These are phyloP conservation scores for Periophthalmodon schlosseri DNA, from an alignment of 2,113 vertebrate species.

Conservation along the genomic window DNA sequence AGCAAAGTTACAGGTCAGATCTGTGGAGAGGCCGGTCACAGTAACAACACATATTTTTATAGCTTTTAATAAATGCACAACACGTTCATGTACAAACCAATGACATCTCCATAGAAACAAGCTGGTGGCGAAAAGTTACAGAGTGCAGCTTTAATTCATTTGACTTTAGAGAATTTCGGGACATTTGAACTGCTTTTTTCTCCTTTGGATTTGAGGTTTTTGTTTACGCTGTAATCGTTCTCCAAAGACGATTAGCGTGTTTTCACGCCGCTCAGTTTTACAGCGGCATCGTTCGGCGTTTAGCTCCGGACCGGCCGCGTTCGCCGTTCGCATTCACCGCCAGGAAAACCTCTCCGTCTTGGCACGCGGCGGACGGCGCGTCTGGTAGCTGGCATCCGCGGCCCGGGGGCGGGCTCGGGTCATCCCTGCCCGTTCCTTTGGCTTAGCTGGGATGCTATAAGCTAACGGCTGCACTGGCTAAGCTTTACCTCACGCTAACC, in stretches of 20 bases:
- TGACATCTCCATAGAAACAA: too few species aligned
- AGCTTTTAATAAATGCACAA: too few species aligned
- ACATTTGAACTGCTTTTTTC: too few species aligned
- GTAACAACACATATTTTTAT: too few species aligned
- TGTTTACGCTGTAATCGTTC: too few species aligned
- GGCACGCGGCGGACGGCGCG: constrained; percentile 4
- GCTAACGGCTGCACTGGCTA: background rate
- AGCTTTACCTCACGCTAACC: background rate
- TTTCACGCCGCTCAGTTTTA: too few species aligned
- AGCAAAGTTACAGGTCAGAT: background rate
- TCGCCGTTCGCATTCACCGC: background rate
- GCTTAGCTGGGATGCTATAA: constrained; percentile 12
- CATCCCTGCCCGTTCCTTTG: background rate
- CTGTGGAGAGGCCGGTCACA: background rate
- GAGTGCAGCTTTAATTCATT: too few species aligned
- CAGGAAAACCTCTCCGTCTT: constrained; percentile 11
- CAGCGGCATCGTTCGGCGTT: background rate
- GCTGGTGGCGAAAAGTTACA: too few species aligned
- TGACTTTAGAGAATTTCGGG: too few species aligned
- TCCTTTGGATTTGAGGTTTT: too few species aligned
- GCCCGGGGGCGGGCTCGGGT: background rate
- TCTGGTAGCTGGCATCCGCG: constrained; percentile 12
- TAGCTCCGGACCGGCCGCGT: background rate
- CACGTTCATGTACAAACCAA: too few species aligned
- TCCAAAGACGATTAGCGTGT: too few species aligned